A percentile compares a stretch with the other conserved stretches of the same genome.
phyloP scores from a whole-genome alignment of 2,797 vertebrate species.

The Brotula barbata region DNA sequence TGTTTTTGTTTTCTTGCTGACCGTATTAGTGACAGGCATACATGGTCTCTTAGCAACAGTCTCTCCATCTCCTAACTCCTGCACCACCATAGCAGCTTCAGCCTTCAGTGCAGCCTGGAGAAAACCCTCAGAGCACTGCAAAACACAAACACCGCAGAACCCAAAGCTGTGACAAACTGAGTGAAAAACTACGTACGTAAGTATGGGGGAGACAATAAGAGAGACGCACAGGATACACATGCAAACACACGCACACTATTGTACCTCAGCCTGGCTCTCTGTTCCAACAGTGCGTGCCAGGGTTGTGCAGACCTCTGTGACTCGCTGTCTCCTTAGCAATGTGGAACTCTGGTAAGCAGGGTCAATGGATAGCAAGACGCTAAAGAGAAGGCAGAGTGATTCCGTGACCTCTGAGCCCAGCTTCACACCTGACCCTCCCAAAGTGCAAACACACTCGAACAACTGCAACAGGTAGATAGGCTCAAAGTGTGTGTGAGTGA shows the following conservation, averaged over 20 bases:
- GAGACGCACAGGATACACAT: background rate
- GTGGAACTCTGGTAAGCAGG: conserved; percentile 84
- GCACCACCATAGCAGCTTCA: conserved; percentile 74
- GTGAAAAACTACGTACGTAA: too few species aligned
- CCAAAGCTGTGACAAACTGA: background rate
- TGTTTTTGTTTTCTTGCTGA: conserved; percentile 56
- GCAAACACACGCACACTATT: background rate
- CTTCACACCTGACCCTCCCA: conserved; percentile 72
- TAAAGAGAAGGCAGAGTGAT: conserved; percentile 85
- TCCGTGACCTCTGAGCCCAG: conserved; percentile 80
- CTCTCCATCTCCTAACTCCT: conserved; percentile 76
- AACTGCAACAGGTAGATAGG: conserved; percentile 87
- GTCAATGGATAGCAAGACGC: conserved; percentile 85
- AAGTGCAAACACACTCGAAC: conserved; percentile 83
- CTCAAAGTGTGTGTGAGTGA: conserved; percentile 77
- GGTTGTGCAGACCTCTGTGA: conserved; percentile 81
- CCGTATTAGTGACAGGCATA: conserved; percentile 70
- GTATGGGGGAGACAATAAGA: too few species aligned
- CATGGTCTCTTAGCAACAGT: conserved; percentile 82
- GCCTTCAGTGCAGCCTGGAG: conserved; percentile 83
- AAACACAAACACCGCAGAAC: conserved; percentile 24
- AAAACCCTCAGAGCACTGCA: conserved; percentile 86
- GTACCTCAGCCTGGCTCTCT: conserved; percentile 82
- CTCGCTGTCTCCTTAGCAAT: conserved; percentile 78
- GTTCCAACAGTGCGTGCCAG: conserved; percentile 83